Base-by-base conservation (phyloP, 2,113 vertebrate species). In the Ceyx cyanopectus region DNA sequence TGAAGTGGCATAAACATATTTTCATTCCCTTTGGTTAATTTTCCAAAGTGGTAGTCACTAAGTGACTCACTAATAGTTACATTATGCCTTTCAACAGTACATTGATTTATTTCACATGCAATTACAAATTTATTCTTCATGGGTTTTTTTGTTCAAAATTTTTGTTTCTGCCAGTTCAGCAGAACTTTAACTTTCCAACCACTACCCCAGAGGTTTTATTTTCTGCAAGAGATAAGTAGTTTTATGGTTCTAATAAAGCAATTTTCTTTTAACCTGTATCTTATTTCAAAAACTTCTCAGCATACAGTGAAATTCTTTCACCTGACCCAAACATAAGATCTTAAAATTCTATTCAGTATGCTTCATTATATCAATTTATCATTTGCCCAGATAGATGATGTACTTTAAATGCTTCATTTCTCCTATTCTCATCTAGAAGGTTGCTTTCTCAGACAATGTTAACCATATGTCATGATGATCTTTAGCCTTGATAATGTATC, bases 51-150 rank as follows among this genome's bases (percentile, higher is more conserved):
- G 43, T 70, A 85, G 65, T 90, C 56, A 86, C 57, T 81, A 84
- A 81, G 48, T 75, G 65, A 90, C 77, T 92, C 86, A 78, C 57
- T 95, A 90, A 95, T 83, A 83, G 34, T 51, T 89, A 53, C 62
- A 92, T 86, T 70, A 78, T 19, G 22, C 7, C 29, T 86, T 88
- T 90, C 77, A 93, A 82, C 63, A 94, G 60, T 53, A 50, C n/a
- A 24, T 46, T 77, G 86, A 92, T 88, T 81, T 88, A 85, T 83
- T 92, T 90, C n/a, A 69, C 75, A 50, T 67, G 34, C 51, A 80
- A 81, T 1, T 8, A 51, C 34, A 54, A 78, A 24, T 62, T 94
- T 89, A 62, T 78, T 90, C 51, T 86, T 90, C 61, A 54, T 46
- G 8, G 12, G 13, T 1, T 70, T 68, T 94, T 81, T 60, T 81